Base-by-base conservation (phyloP, 2,113 vertebrate species). In the Poecile atricapillus region DNA sequence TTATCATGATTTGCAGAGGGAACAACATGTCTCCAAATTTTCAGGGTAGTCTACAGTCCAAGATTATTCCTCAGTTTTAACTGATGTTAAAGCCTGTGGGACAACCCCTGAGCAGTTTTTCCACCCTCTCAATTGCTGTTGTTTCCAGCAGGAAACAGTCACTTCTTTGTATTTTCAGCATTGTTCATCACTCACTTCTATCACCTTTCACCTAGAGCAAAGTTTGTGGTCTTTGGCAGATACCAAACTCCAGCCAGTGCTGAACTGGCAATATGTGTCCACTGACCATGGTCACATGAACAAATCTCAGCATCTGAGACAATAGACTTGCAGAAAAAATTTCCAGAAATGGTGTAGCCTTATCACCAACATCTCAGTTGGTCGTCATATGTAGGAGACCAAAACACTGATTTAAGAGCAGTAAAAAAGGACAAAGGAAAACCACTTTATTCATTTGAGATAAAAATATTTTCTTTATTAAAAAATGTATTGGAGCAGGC, bases 191-290 rank as follows among this genome's bases (percentile, higher is more conserved):
- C 10, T 60, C 22, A 37, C 8, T 58, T 69, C 41, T 50, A 9
- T n/a, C n/a, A 20, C 11, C 76, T 47, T 56, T 65, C 21, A 52
- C 4, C 6, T 31, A 17, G 14, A 81, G 14, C 33, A 65, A 77
- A 74, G 24, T 19, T 50, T 58, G 19, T 43, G 12, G 21, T 27
- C 62, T 59, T 88, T 52, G 67, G 35, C n/a, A 33, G 5, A 22
- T 3, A 56, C 3, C 18, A 63, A 41, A 67, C 8, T 30, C 56
- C 33, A 67, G 13, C 9, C 20, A 28, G 20, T 55, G 39, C 15
- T 14, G 2, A 67, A 22, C 1, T 16, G 31, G 27, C 17, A 77
- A 18, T 0, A 0, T 10, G 2, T 20, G 8, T 65, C 31, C 35
- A 35, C 11, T 25, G n/a, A n/a, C 20, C 15, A 12, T 14, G 13